Evolutionary conservation across 2,113 vertebrate species (phyloP), one percentile per base, ranked within the genome.

Genomic region (Alligator mississippiensis): DNA sequence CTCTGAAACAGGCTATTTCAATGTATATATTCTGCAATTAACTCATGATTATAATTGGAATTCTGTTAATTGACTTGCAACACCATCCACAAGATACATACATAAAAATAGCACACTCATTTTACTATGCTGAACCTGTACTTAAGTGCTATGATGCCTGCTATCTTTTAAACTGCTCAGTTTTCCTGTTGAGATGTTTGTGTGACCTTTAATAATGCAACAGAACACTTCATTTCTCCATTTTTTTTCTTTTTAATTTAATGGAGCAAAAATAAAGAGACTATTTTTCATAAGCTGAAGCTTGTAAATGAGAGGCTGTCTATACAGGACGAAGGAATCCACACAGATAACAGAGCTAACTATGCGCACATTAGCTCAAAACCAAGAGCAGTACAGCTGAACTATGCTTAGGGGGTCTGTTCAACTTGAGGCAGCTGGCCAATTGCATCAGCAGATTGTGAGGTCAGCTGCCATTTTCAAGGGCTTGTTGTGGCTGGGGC

Each of bases 31-130:
- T 13, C 87, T 57, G 7, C 70, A 34, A 91, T 87, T 91, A 96
- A 94, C 87, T 5, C 14, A 90, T 62, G 77, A 91, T 91, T 95
- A 95, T 88, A 95, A 93, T 82, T 94, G 47, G 54, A 60, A 24
- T 94, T 9, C 78, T 57, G 90, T 76, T 83, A 89, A 95, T 76
- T 79, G 63, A 61, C 60, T 91, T 88, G 82, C 47, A 95, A 96
- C 94, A 82, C 11, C 76, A 91, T 88, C 55, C 75, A 81, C 82
- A 80, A 89, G 85, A 87, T 70, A 76, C 16, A 85, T 21, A 63
- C 85, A 34, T 57, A 88, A 89, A 81, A 95, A 87, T 3, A 90
- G 62, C 9, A 60, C 6, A 87, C 70, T 74, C 28, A 30, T 60
- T 83, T 89, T 60, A 75, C 4, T 81, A 64, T 93, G 58, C 81